These are phyloP conservation scores for Amblyteles armatorius DNA, from an alignment of 2,888 invertebrate genomes.

Conservation along the genomic window DNA sequence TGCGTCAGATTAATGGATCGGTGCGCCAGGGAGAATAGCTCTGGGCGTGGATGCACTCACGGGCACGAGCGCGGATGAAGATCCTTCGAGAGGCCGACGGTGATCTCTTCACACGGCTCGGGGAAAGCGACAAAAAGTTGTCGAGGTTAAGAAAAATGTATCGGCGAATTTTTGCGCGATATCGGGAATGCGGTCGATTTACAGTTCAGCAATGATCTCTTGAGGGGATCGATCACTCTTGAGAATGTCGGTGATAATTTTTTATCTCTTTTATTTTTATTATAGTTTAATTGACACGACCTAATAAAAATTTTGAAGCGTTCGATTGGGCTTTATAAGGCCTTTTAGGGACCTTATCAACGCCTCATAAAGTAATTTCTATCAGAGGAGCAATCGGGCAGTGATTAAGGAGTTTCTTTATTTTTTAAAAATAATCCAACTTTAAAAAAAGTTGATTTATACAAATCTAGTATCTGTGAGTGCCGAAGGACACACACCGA, in stretches of 20 bases:
- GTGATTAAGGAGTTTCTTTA: neutral
- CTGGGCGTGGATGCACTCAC: conserved; percentile 33
- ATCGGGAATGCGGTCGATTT: conserved; percentile 20
- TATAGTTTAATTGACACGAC: too few relatives aligned
- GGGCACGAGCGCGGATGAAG: conserved; percentile 53
- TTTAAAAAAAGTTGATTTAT: too few relatives aligned
- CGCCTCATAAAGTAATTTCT: neutral
- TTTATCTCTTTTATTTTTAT: neutral
- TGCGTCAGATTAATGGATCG: conserved; percentile 65
- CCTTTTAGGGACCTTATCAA: neutral
- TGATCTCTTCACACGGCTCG: conserved; percentile 54
- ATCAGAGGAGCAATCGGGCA: neutral
- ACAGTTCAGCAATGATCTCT: neutral
- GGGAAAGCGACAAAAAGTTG: conserved; percentile 43
- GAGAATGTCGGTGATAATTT: neutral
- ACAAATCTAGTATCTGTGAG: too few relatives aligned
- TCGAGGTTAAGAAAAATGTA: neutral
- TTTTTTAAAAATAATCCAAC: neutral
- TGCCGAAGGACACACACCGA: neutral
- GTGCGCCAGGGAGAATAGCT: conserved; percentile 26
- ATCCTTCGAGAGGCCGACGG: conserved; percentile 42
- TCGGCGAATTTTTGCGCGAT: neutral
- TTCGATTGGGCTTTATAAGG: neutral
- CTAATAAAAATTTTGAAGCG: neutral
- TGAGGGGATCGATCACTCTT: neutral